Base-by-base conservation (phyloP, 2,888 invertebrate species). In the Hololepta plana region DNA sequence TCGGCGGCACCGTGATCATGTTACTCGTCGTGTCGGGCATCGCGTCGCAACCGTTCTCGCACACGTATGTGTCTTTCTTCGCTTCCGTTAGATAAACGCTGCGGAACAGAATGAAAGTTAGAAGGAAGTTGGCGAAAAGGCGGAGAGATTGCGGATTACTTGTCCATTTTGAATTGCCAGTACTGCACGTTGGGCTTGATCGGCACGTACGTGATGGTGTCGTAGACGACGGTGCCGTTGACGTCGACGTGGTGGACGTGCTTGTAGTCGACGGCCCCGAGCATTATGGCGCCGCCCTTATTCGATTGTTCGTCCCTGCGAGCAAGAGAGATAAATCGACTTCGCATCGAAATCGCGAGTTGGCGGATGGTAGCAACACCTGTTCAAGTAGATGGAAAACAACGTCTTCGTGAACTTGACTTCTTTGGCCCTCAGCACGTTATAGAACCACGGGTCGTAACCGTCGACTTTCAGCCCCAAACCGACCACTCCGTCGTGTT, bases 81-180 rank as follows among this genome's bases (percentile, higher is more conserved):
- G 35, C 11, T 20, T 14, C 16, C 14, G 14, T 14, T 5, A 31
- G 4, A 24, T 13, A 20, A 16, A 26, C 26, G 4, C 31, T 32
- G 8, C 11, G 14, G 23, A 27, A 28, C 21, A 10, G 15, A 19
- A 21, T 24, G 9, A 17, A 20, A 31, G 21, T 34, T 35, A 35
- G 24, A 26, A 13, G 15, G 9, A 26, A n/a, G n/a, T n/a, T n/a
- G n/a, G n/a, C n/a, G n/a, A n/a, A n/a, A n/a, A n/a, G n/a, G n/a
- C n/a, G n/a, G n/a, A n/a, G n/a, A n/a, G n/a, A n/a, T n/a, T n/a
- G n/a, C n/a, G n/a, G 34, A 38, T 46, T 53, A 69, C 68, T 58
- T 59, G 39, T 75, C 71, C 63, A 77, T 65, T 31, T 59, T 51
- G 47, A 80, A 67, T 43, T 71, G 64, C 77, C 77, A 80, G 4